Evolutionary conservation across 1,140 invertebrate genomes (phyloP).

Genomic region (Eupristina koningsbergeri): DNA sequence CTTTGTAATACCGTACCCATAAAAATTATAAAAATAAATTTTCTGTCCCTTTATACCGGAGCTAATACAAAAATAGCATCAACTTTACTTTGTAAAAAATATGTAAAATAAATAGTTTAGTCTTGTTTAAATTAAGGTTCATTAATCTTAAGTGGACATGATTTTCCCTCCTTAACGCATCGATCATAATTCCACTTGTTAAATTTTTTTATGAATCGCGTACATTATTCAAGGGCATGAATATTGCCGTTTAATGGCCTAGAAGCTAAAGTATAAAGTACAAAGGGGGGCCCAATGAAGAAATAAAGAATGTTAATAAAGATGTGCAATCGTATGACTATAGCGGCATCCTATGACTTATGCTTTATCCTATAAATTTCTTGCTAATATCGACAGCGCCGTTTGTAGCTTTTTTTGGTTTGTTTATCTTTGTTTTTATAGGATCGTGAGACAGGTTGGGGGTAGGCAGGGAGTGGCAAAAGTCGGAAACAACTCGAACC

Average conservation of each 20-base stretch:
- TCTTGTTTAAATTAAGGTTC: too few species aligned
- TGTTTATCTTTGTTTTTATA: not conserved
- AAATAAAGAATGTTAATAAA: not conserved
- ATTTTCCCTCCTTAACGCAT: too few species aligned
- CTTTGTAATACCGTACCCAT: too few species aligned
- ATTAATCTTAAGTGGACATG: too few species aligned
- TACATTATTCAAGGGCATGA: not conserved
- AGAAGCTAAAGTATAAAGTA: not conserved
- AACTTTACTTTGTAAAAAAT: too few species aligned
- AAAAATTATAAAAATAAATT: too few species aligned
- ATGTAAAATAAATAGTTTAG: too few species aligned
- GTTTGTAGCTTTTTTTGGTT: not conserved
- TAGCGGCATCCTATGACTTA: conserved; percentile 12
- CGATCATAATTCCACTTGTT: too few species aligned
- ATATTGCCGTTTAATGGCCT: not conserved
- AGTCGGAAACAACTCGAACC: conserved; percentile 8
- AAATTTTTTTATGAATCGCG: too few species aligned
- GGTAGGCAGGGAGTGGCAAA: not conserved
- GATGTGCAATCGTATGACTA: too few species aligned
- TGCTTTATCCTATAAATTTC: conserved; percentile 11
- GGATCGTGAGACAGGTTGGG: not conserved
- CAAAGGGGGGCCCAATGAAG: not conserved
- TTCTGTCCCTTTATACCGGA: too few species aligned
- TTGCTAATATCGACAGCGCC: not conserved
- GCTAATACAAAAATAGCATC: too few species aligned